Evolutionary conservation across 2,888 invertebrate genomes (phyloP), one percentile per base, ranked within the genome.

Genomic region (Thecophora atra): DNA sequence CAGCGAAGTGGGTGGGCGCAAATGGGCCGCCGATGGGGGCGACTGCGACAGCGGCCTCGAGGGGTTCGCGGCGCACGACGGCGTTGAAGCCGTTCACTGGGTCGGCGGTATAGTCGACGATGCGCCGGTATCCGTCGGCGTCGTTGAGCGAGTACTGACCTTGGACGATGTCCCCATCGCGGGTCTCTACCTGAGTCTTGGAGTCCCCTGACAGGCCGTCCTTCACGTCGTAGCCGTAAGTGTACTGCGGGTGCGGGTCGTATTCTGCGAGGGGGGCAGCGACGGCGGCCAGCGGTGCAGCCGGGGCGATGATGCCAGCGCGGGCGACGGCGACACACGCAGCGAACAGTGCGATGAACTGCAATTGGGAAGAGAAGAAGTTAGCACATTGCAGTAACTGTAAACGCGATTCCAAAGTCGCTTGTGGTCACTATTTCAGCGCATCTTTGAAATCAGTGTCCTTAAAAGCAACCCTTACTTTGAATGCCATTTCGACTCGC

Each of bases 61-160:
- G 74, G 44, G 85, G 84, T 72, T 85, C 85, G 70, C 85, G 84
- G 8, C 82, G 82, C 8, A 87, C 87, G 24, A 87, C 84, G 67
- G 87, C 87, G 71, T 87, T 87, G 77, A 87, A 87, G 51, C 87
- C 87, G 70, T 86, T 85, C 71, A 86, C 78, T 65, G 86, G 80
- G 75, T 87, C 87, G 70, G 87, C 83, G 26, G 85, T 84, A 73
- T 87, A 87, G 77, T 87, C 86, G 62, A 87, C 87, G 78, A 84
- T 85, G 54, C 87, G 83, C 73, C 85, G 81, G 72, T 82, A 83
- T 13, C 87, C 87, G 80, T 87, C 87, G 73, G 87, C 82, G 72
- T 87, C 87, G 72, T 85, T 81, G 76, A 87, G 78, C 3, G 87
- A 87, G 79, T 87, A 87, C 77, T 87, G 87, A 30, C 87, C 87